Percentiles rank a stretch among this genome's conserved stretches.
Evolutionary conservation across 1,140 invertebrate genomes (phyloP).

Genomic region (Melipona quadrifasciata): DNA sequence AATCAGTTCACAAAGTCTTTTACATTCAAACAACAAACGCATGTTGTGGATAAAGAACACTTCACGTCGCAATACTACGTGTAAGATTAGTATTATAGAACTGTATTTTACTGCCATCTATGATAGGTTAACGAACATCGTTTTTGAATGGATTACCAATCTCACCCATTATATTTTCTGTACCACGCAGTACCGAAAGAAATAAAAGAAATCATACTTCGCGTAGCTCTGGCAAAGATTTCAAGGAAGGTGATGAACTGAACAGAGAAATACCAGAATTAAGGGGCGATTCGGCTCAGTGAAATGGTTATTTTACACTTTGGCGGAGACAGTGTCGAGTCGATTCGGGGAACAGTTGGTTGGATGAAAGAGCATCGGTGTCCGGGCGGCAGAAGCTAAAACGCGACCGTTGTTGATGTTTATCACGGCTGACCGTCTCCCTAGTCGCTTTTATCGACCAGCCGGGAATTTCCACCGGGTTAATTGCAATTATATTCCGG

Average conservation of each 20-base stretch:
- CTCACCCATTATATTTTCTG: too few species aligned
- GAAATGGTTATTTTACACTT: conserved; percentile 4
- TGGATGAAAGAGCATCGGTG: conserved; percentile 22
- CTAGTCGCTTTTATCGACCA: conserved; percentile 1
- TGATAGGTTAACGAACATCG: too few species aligned
- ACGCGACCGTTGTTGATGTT: conserved; percentile 19
- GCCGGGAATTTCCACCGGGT: neutral
- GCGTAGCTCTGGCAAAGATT: neutral
- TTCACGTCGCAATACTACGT: too few species aligned
- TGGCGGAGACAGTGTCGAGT: neutral
- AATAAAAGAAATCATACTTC: neutral
- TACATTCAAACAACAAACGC: too few species aligned
- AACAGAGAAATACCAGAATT: neutral
- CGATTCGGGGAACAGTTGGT: conserved; percentile 13
- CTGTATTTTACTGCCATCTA: too few species aligned
- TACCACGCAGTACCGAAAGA: neutral
- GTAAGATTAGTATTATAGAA: too few species aligned
- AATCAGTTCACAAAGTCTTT: too few species aligned
- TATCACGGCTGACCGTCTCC: conserved; percentile 12
- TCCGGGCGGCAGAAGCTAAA: neutral
- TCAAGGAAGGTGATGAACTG: neutral
- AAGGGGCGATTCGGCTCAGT: neutral
- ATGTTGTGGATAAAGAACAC: too few species aligned
- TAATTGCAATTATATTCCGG: conserved; percentile 26
- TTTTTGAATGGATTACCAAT: too few species aligned